Percentiles rank a stretch among this genome's conserved stretches.
phyloP scores from a whole-genome alignment of 2,888 invertebrate species.

The Acanthopleura granulata region DNA sequence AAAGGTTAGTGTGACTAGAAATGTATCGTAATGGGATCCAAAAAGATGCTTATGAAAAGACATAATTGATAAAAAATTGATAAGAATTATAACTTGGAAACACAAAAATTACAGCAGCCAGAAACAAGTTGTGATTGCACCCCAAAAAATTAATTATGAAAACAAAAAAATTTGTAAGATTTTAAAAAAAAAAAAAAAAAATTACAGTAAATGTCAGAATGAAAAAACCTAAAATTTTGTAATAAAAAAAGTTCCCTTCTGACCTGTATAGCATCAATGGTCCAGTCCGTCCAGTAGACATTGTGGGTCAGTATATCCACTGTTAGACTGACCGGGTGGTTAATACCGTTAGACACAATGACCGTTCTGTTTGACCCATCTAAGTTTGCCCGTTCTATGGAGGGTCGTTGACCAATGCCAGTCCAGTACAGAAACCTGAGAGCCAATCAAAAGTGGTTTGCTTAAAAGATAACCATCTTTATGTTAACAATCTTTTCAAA shows the following conservation, averaged over 20 bases:
- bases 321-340: constrained; percentile 77
- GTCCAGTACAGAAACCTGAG: constrained; percentile 92
- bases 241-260: constrained; percentile 76
- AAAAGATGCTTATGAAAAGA: no score
- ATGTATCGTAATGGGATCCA: no score
- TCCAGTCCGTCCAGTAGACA: constrained; percentile 97
- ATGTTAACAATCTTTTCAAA: background rate
- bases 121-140: no score
- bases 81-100: no score
- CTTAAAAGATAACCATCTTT: background rate
- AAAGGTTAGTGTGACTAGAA: no score
- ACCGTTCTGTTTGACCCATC: constrained; percentile 81
- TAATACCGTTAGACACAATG: constrained; percentile 90
- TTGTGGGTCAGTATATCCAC: constrained; percentile 95
- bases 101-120: no score
- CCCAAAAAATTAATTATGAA: no score
- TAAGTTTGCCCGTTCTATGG: constrained; percentile 82
- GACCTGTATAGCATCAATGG: constrained; percentile 90
- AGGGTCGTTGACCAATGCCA: constrained; percentile 86
- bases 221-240: background rate
- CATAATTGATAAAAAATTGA: no score
- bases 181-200: no score
- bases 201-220: no score
- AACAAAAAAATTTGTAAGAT: no score
- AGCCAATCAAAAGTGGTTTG: background rate